A percentile compares a stretch with the other conserved stretches of the same genome.
These are phyloP conservation scores for Drosophila percnosoma DNA, from an alignment of 2,888 invertebrate genomes.

Conservation along the genomic window DNA sequence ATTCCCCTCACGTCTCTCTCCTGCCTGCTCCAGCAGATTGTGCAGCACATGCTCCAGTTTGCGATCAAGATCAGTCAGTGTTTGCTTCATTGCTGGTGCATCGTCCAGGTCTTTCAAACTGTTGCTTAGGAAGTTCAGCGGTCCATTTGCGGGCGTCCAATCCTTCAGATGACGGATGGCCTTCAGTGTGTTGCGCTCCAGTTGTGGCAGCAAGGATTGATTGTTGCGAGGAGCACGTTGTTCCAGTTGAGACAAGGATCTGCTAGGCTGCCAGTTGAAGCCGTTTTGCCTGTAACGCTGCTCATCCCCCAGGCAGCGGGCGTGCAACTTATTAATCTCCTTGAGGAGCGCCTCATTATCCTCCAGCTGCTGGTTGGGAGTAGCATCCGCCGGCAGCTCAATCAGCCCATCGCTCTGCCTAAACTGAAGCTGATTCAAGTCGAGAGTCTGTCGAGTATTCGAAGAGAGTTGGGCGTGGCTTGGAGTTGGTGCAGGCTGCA, in stretches of 20 bases:
- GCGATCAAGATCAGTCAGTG: slow-evolving; percentile 42
- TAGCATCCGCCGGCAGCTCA: background rate
- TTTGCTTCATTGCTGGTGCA: slow-evolving; percentile 16
- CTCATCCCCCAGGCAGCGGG: slow-evolving; percentile 21
- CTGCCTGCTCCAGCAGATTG: slow-evolving; percentile 34
- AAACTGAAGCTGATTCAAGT: background rate
- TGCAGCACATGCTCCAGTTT: slow-evolving; percentile 41
- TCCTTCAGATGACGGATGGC: slow-evolving; percentile 44
- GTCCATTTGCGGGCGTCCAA: slow-evolving; percentile 35
- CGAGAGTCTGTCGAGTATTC: background rate
- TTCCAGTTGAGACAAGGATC: background rate
- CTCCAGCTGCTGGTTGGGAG: background rate
- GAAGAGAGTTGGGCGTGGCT: background rate
- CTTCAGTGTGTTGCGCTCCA: background rate
- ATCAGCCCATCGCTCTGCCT: background rate
- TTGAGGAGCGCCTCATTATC: slow-evolving; percentile 23
- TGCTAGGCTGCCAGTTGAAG: slow-evolving; percentile 2
- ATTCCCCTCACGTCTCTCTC: slow-evolving; percentile 45
- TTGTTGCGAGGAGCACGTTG: background rate
- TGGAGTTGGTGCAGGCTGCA: background rate
- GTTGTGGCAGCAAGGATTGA: background rate
- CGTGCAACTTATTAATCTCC: slow-evolving; percentile 31
- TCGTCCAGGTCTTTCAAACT: slow-evolving; percentile 32
- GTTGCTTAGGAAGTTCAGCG: slow-evolving; percentile 39
- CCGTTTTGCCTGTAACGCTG: slow-evolving; percentile 1